Conservation (phyloP, 53 echinoderm and acorn worm genomes). For the Arbacia lixula region DNA sequence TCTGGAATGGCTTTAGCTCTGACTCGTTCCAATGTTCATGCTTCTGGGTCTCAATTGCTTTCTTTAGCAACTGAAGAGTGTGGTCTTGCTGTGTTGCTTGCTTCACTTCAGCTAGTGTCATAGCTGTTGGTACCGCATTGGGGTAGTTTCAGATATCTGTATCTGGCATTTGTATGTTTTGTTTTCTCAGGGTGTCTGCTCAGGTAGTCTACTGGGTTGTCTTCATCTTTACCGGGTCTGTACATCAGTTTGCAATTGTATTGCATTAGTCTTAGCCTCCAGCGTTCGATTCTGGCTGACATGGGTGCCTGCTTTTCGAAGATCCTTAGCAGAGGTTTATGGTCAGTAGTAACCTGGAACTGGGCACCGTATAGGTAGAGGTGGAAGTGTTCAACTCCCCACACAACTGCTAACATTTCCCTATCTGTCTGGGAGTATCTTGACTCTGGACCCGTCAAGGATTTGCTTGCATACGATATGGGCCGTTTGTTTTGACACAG, state of each 20-base stretch:
- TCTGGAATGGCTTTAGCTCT: too few species aligned
- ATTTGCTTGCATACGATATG: slow-evolving; percentile 61
- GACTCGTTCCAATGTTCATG: too few species aligned
- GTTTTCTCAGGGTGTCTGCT: slow-evolving; percentile 52
- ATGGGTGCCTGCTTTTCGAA: slow-evolving; percentile 52
- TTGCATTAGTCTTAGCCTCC: slow-evolving; percentile 65
- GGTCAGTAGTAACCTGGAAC: slow-evolving; percentile 67
- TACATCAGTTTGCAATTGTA: slow-evolving; percentile 71
- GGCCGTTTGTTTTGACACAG: slow-evolving; percentile 59
- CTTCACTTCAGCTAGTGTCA: too few species aligned
- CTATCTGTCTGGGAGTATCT: slow-evolving; percentile 80
- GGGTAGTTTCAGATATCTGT: too few species aligned
- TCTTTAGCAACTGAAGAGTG: too few species aligned
- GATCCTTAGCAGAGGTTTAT: slow-evolving; percentile 71
- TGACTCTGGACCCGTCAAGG: slow-evolving; percentile 58
- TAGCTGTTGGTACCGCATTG: too few species aligned
- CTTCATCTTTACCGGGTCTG: slow-evolving; percentile 61
- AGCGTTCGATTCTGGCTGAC: slow-evolving; percentile 71
- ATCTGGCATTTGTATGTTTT: not conserved
- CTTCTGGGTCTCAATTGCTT: too few species aligned
- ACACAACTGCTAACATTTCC: slow-evolving; percentile 65
- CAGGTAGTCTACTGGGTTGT: slow-evolving; percentile 77
- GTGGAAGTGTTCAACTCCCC: slow-evolving; percentile 68
- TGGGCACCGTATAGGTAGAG: slow-evolving; percentile 67
- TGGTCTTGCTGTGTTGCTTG: too few species aligned